These are phyloP conservation scores for Goniozus legneri DNA, from an alignment of 1,140 invertebrate species.

Conservation along the genomic window DNA sequence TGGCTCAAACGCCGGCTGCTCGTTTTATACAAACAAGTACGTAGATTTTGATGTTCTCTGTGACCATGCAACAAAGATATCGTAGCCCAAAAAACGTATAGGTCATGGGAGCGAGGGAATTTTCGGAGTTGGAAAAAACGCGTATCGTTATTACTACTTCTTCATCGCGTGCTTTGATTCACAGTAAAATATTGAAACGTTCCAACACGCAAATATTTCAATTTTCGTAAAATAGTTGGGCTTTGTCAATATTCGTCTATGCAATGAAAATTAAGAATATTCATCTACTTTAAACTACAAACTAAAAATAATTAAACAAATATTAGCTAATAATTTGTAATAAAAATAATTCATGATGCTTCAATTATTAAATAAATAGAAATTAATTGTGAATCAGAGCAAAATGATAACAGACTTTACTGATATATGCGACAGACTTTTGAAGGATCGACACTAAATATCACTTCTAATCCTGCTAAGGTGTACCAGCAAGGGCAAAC, in stretches of 20 bases:
- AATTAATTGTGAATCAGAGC: no score
- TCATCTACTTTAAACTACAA: no score
- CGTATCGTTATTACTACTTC: no score
- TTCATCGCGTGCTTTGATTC: no score
- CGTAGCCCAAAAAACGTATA: constrained; percentile 8
- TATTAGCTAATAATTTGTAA: no score
- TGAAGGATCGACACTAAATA: constrained; percentile 9
- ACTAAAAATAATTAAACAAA: no score
- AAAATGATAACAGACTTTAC: constrained; percentile 10
- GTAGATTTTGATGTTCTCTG: constrained; percentile 20
- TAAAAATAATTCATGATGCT: no score
- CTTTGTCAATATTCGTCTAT: not conserved
- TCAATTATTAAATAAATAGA: no score
- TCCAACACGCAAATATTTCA: not conserved
- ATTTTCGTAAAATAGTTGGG: not conserved
- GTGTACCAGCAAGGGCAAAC: not conserved
- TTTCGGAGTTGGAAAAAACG: not conserved
- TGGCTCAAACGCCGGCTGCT: constrained; percentile 14
- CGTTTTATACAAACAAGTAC: constrained; percentile 35
- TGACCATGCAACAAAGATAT: constrained; percentile 18
- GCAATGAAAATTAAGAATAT: no score
- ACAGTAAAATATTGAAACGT: no score
- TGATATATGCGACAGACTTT: constrained; percentile 11
- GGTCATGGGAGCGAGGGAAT: constrained; percentile 12
- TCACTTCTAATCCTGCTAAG: constrained; percentile 2